Evolutionary conservation across 1,140 invertebrate species (phyloP).

Genomic region (Bilobella aurantiaca): DNA sequence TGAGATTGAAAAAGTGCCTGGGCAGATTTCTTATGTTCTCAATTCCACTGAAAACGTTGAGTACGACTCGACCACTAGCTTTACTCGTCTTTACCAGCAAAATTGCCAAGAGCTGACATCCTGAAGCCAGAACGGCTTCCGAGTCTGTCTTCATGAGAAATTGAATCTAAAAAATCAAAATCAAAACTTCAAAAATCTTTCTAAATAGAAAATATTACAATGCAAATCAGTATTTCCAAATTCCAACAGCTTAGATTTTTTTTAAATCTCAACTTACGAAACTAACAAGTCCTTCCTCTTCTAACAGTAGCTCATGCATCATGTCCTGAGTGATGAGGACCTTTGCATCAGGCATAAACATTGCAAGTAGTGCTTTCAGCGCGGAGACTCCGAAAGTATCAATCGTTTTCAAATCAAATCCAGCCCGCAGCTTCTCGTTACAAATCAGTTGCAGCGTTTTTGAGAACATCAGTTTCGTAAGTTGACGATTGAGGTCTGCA

Average conservation of each 20-base stretch:
- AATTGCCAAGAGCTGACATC: constrained; percentile 16
- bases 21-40: constrained; percentile 23
- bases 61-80: background rate
- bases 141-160: constrained; percentile 16
- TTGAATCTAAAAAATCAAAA: constrained; percentile 2
- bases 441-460: constrained; percentile 17
- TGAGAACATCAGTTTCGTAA: constrained; percentile 15
- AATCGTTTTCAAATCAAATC: background rate
- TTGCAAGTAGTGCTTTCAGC: background rate
- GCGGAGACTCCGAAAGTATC: background rate
- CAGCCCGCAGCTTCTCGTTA: background rate
- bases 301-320: background rate
- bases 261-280: background rate
- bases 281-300: background rate
- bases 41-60: background rate
- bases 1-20: constrained; percentile 11
- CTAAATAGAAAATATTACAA: too few species aligned
- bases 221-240: too few species aligned
- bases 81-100: background rate
- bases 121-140: constrained; percentile 19
- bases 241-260: too few species aligned
- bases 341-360: background rate
- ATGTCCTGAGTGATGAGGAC: background rate
- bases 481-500: constrained; percentile 14
- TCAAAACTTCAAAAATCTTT: too few species aligned